These are phyloP conservation scores for Charadrius vociferus DNA, from an alignment of 2,113 vertebrate species.

Conservation along the genomic window DNA sequence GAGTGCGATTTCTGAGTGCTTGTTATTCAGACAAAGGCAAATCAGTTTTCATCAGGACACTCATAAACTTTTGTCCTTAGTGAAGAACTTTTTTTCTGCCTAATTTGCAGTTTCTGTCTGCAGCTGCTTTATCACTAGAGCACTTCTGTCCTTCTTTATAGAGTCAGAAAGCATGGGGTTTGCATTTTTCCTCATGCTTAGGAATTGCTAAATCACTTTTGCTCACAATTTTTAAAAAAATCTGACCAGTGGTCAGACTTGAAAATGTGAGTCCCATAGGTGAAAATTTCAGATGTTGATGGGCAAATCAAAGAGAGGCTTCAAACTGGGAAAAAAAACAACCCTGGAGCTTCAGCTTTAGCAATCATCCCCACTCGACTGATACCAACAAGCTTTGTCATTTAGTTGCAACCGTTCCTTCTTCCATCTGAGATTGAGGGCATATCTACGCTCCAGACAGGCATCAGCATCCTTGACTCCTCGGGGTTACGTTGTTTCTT, in stretches of 20 bases:
- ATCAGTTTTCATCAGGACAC: neutral
- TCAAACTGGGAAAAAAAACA: neutral
- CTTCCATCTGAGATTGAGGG: neutral
- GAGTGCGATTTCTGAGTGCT: neutral
- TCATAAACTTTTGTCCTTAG: neutral
- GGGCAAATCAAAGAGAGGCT: neutral
- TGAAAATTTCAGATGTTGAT: neutral
- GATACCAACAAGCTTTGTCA: neutral
- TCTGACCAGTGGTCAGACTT: neutral
- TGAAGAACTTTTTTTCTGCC: neutral
- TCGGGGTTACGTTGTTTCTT: neutral
- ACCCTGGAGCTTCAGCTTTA: neutral
- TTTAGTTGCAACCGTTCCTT: neutral
- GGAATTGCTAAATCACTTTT: neutral
- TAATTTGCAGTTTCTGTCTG: neutral
- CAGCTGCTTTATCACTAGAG: neutral
- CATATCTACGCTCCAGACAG: neutral
- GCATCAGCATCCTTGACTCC: neutral
- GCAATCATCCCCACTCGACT: neutral
- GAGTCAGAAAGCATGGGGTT: neutral
- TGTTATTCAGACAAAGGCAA: constrained; percentile 21
- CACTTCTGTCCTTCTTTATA: neutral
- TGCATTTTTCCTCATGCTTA: neutral
- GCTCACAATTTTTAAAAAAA: neutral
- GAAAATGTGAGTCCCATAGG: neutral